Conservation (phyloP, 1,140 invertebrate species). For the Dendroctonus ponderosae region DNA sequence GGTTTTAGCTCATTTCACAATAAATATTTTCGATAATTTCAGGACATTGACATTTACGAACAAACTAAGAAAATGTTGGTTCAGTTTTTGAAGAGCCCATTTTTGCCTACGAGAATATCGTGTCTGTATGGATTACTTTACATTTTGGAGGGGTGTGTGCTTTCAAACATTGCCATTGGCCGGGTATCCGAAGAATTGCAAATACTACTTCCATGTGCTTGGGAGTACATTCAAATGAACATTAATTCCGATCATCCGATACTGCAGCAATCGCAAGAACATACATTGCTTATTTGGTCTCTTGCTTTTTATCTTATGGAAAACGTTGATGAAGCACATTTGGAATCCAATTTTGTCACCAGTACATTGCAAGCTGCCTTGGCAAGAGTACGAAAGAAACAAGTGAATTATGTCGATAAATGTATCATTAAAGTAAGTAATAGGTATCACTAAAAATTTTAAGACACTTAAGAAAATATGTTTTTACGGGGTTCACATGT, state of each 20-base stretch:
- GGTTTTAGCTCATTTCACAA: neutral
- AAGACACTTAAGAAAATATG: neutral
- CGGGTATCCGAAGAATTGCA: slow-evolving; percentile 60
- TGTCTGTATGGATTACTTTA: slow-evolving; percentile 75
- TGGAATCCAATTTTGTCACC: slow-evolving; percentile 51
- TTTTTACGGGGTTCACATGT: neutral
- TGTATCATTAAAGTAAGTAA: slow-evolving; percentile 53
- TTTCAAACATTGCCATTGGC: slow-evolving; percentile 57
- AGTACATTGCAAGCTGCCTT: slow-evolving; percentile 53
- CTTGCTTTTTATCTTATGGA: slow-evolving; percentile 70
- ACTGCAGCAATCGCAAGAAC: slow-evolving; percentile 61
- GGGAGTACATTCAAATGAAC: slow-evolving; percentile 69
- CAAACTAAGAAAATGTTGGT: slow-evolving; percentile 66
- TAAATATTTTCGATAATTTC: no score
- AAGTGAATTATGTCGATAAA: slow-evolving; percentile 51
- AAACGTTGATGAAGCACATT: slow-evolving; percentile 52
- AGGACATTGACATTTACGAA: slow-evolving; percentile 60
- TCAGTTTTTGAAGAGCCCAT: slow-evolving; percentile 62
- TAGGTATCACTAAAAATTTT: neutral
- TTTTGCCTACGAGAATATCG: slow-evolving; percentile 65
- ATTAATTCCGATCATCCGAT: slow-evolving; percentile 57
- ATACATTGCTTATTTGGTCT: slow-evolving; percentile 66
- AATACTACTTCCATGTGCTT: slow-evolving; percentile 61
- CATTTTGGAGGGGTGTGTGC: slow-evolving; percentile 65
- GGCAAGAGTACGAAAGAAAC: slow-evolving; percentile 48